Conservation (phyloP, 2,113 vertebrate genomes). For the Lontra canadensis region DNA sequence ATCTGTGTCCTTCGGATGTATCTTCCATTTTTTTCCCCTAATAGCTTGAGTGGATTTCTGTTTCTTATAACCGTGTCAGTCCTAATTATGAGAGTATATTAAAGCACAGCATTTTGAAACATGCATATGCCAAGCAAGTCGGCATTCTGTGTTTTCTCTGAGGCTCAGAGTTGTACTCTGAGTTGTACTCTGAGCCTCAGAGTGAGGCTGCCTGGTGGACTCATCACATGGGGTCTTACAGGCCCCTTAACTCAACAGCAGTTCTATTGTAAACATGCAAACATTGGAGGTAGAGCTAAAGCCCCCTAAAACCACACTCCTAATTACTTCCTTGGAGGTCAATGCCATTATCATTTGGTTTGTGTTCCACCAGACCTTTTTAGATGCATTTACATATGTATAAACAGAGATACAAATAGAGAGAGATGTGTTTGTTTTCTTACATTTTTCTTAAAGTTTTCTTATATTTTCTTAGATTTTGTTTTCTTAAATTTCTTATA, state of each 20-base stretch:
- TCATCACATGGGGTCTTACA: no score
- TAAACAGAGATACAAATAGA: not conserved
- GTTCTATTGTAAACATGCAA: not conserved
- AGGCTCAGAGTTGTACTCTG: not conserved
- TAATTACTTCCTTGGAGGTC: not conserved
- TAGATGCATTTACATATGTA: no score
- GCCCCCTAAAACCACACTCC: no score
- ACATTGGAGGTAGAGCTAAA: not conserved
- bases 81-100: not conserved
- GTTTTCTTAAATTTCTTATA: no score
- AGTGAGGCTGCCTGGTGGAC: not conserved
- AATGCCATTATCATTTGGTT: not conserved
- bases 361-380: not conserved
- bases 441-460: not conserved
- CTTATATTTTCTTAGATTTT: no score
- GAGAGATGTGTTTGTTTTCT: not conserved
- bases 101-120: not conserved
- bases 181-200: not conserved
- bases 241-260: not conserved
- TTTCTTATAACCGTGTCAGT: not conserved
- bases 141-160: not conserved
- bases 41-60: not conserved
- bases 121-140: fast-evolving
- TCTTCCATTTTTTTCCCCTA: not conserved
- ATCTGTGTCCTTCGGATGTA: not conserved